Percentiles rank a stretch among this genome's conserved stretches.
Evolutionary conservation across 2,113 vertebrate species (phyloP).

Genomic region (Python bivittatus): DNA sequence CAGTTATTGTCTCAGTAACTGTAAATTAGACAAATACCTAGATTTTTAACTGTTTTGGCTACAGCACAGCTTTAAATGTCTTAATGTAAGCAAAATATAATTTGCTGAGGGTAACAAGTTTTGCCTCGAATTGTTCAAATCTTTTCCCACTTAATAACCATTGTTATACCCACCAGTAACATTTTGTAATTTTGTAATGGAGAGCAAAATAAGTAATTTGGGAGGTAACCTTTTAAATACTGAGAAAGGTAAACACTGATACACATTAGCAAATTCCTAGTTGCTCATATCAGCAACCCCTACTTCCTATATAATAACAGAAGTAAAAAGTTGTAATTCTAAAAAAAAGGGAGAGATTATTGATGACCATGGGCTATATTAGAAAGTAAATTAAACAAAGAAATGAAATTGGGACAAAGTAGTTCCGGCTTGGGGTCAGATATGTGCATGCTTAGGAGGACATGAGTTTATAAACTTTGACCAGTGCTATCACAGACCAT

Average conservation of each 20-base stretch:
- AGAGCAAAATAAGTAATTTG: background rate
- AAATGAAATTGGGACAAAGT: background rate
- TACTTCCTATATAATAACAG: background rate
- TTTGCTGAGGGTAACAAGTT: background rate
- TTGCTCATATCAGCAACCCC: background rate
- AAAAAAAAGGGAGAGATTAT: background rate
- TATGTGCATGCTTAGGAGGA: background rate
- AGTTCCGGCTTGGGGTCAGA: background rate
- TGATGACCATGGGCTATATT: background rate
- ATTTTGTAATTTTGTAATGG: background rate
- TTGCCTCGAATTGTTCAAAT: slow-evolving; percentile 2
- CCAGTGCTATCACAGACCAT: background rate
- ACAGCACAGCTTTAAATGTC: background rate
- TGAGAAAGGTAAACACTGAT: background rate
- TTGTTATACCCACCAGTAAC: background rate
- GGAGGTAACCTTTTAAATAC: background rate
- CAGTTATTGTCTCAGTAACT: background rate
- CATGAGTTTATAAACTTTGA: background rate
- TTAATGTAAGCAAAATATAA: slow-evolving; percentile 7
- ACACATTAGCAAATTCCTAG: background rate
- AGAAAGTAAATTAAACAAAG: background rate
- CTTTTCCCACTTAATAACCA: background rate
- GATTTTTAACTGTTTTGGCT: background rate
- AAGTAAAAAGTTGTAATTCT: background rate
- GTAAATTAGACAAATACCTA: background rate